Conservation (phyloP, 1,140 invertebrate species). For the Marisa cornuarietis region DNA sequence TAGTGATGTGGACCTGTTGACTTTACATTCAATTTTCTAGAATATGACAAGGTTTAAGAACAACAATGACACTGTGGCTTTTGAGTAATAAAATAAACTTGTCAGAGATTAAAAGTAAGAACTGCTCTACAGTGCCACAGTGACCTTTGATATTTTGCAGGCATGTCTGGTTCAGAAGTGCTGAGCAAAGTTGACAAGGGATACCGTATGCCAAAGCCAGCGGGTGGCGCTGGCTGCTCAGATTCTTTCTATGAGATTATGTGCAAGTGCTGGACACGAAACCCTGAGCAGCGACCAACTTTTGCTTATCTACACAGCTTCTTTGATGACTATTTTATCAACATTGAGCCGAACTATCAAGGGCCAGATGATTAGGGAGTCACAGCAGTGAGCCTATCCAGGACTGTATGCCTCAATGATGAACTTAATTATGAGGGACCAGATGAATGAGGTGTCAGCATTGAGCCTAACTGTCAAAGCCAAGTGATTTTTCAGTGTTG, state of each 20-base stretch:
- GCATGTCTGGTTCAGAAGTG: constrained; percentile 79
- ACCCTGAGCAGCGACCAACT: constrained; percentile 92
- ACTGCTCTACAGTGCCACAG: neutral
- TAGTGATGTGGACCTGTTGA: no score
- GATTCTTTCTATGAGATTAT: constrained; percentile 82
- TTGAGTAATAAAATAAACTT: no score
- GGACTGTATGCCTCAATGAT: constrained; percentile 73
- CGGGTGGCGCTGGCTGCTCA: constrained; percentile 73
- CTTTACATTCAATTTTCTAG: no score
- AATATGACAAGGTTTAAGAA: no score
- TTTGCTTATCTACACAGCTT: constrained; percentile 97
- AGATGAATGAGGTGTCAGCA: constrained; percentile 16
- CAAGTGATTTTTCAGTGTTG: no score
- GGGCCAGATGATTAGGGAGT: constrained; percentile 30
- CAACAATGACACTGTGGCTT: no score
- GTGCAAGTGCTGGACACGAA: constrained; percentile 69
- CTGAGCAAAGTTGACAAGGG: constrained; percentile 95
- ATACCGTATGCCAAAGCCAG: constrained; percentile 90
- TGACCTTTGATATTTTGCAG: constrained; percentile 27
- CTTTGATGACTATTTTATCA: constrained; percentile 96
- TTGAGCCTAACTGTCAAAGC: no score
- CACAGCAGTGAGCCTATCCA: no score
- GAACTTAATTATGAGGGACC: constrained; percentile 81
- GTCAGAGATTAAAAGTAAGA: neutral
- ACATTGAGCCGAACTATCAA: constrained; percentile 88